These are phyloP conservation scores for Osmerus eperlanus DNA, from an alignment of 2,113 vertebrate genomes.

Conservation along the genomic window DNA sequence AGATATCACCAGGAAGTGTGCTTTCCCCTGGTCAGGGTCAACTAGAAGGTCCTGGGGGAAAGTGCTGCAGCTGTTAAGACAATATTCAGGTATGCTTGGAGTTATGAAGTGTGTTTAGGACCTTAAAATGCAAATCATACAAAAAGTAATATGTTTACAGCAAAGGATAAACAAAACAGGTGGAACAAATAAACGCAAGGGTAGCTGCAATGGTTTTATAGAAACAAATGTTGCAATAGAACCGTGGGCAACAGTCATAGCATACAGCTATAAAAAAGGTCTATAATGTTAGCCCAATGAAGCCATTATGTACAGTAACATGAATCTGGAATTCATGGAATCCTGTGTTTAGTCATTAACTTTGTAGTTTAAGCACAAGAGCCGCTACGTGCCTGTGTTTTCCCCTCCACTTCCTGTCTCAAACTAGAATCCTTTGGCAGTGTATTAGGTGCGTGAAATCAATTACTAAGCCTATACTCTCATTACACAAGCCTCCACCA, in stretches of 20 bases:
- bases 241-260: neutral
- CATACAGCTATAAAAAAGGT: neutral
- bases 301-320: neutral
- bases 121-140: too few relatives aligned
- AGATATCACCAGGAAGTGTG: slow-evolving; percentile 8
- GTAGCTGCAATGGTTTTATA: too few relatives aligned
- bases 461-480: slow-evolving; percentile 33
- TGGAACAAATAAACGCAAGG: too few relatives aligned
- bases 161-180: too few relatives aligned
- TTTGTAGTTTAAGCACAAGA: slow-evolving; percentile 17
- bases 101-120: too few relatives aligned
- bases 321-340: slow-evolving; percentile 13
- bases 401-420: slow-evolving; percentile 25
- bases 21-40: slow-evolving; percentile 10
- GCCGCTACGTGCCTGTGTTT: slow-evolving; percentile 8
- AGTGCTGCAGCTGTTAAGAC: too few relatives aligned
- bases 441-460: slow-evolving; percentile 35
- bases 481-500: slow-evolving; percentile 28
- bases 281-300: neutral
- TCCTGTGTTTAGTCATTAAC: neutral
- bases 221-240: neutral
- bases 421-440: slow-evolving; percentile 35
- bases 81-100: too few relatives aligned
- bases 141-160: too few relatives aligned
- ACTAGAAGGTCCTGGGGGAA: neutral